phyloP scores from a whole-genome alignment of 1,140 invertebrate species.

The Danaus plexippus region DNA sequence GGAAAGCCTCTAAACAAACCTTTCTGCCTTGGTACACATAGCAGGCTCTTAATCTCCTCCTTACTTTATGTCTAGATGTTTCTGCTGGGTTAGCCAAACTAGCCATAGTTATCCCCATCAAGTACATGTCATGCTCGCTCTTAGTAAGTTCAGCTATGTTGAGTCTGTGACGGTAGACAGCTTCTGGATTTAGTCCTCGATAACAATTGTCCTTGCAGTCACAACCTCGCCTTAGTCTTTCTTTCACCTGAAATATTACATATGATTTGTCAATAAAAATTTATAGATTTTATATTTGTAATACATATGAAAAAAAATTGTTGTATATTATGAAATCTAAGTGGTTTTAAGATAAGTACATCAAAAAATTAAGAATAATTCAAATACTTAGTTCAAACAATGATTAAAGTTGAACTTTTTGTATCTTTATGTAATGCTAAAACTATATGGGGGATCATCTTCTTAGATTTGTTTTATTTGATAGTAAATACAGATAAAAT shows the following conservation, averaged over 20 bases:
- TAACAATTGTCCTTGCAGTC: constrained; percentile 86
- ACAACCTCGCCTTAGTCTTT: constrained; percentile 79
- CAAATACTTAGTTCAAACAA: too few species aligned
- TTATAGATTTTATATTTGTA: too few species aligned
- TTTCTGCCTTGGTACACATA: constrained; percentile 83
- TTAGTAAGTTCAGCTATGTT: constrained; percentile 86
- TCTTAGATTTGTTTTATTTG: too few species aligned
- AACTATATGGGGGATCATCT: too few species aligned
- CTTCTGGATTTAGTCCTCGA: constrained; percentile 78
- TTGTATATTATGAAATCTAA: constrained; percentile 2
- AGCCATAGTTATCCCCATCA: constrained; percentile 87
- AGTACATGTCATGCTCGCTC: constrained; percentile 82
- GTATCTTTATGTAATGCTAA: too few species aligned
- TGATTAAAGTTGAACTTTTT: too few species aligned
- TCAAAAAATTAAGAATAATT: too few species aligned
- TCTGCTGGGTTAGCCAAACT: constrained; percentile 82
- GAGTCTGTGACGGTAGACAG: constrained; percentile 81
- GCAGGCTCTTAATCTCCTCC: constrained; percentile 79
- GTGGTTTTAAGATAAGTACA: too few species aligned
- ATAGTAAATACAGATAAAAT: too few species aligned
- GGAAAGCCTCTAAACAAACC: constrained; percentile 84
- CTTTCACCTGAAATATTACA: constrained; percentile 73
- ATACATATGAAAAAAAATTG: not conserved
- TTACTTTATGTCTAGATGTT: constrained; percentile 80
- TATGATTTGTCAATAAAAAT: too few species aligned